Base-by-base conservation (phyloP, 2,888 invertebrate species). In the Apodemia mormo region DNA sequence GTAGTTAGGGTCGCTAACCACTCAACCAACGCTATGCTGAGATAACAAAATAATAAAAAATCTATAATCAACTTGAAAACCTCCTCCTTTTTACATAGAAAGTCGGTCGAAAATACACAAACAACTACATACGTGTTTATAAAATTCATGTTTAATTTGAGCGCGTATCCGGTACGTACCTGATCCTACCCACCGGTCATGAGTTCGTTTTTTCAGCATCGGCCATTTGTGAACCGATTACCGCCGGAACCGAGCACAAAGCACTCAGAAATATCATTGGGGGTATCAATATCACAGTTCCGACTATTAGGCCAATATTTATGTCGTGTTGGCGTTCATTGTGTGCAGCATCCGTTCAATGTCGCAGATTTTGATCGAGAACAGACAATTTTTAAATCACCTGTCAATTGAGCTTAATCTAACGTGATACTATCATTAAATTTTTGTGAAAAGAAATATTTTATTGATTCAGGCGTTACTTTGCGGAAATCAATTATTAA, bases 281-380 rank as follows among this genome's bases (percentile, higher is more conserved):
- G 77, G 84, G 85, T 90, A 91, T 92, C 90, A 84, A 82, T 92
- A 88, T 88, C 90, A 82, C 83, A 89, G 90, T 90, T 91, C 88
- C 89, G 89, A 89, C 87, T 89, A 87, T 88, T 88, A 86, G 84
- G 81, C 85, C 82, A 89, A 90, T 90, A 89, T 90, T 89, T 87
- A 86, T 85, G 84, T 86, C 85, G 83, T 86, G 87, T 89, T 88
- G 83, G 84, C 81, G 76, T 78, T 83, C 82, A 85, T 91, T 90
- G 86, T 84, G 68, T 66, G 4, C 33, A 70, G 68, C 75, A 73
- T 74, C 72, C 73, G 73, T 69, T 73, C 70, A 71, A 65, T 58
- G 64, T 72, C 61, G 30, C 61, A 61, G 33, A 61, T 61, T 61
- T 33, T 61, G 29, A 33, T 12, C 14, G 33, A 12, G 22, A 33